Conservation (phyloP, 2,113 vertebrate genomes). For the Spheniscus mendiculus region DNA sequence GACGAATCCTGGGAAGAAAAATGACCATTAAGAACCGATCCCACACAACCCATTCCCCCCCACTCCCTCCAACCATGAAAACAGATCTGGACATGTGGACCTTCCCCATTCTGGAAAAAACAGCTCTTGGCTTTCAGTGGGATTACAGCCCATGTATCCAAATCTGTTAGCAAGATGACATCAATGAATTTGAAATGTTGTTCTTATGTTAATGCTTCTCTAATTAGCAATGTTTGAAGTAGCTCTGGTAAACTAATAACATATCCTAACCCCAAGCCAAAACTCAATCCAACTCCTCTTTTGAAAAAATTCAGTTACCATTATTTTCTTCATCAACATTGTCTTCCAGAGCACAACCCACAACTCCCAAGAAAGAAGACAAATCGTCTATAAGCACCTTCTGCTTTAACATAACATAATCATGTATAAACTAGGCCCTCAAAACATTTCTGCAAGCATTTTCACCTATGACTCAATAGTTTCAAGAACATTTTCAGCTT, state of each 20-base stretch:
- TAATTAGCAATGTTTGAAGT: slow-evolving; percentile 64
- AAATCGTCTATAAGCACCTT: not conserved
- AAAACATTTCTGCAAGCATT: not conserved
- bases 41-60: not conserved
- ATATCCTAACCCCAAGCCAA: slow-evolving; percentile 48
- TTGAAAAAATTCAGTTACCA: slow-evolving; percentile 10
- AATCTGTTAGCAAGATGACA: slow-evolving; percentile 66
- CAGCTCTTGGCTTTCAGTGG: not conserved
- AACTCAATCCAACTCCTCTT: not conserved
- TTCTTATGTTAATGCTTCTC: slow-evolving; percentile 56
- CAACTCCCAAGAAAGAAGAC: not conserved
- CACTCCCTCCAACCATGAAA: not conserved
- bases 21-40: not conserved
- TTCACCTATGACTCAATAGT: not conserved
- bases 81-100: not conserved
- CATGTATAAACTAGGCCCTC: not conserved
- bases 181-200: slow-evolving; percentile 53
- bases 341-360: not conserved
- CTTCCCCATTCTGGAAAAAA: not conserved
- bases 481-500: not conserved
- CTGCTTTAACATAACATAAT: not conserved
- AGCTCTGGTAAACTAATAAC: slow-evolving; percentile 53
- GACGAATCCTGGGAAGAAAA: not conserved
- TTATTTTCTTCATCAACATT: slow-evolving; percentile 28
- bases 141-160: slow-evolving; percentile 2